phyloP scores from a whole-genome alignment of 2,888 invertebrate species.

The Mayetiola destructor region DNA sequence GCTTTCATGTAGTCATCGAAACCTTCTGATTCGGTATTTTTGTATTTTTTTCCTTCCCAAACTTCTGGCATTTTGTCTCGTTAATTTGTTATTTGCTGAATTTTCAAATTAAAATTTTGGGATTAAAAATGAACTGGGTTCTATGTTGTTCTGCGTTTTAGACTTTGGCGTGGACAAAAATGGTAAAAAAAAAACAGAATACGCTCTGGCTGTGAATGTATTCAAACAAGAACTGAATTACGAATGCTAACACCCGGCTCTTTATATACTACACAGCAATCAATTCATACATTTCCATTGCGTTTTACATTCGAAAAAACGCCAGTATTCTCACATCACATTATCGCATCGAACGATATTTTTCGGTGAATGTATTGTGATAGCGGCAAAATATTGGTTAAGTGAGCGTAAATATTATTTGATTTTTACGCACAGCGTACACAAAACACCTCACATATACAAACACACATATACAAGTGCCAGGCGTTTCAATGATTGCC shows the following conservation, averaged over 20 bases:
- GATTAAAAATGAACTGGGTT: not conserved
- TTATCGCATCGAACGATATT: no score
- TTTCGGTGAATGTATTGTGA: no score
- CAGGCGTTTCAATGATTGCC: no score
- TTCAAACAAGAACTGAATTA: not conserved
- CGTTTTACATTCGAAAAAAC: no score
- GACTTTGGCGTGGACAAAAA: not conserved
- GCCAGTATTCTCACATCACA: no score
- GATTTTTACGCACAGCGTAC: no score
- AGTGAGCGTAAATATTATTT: no score
- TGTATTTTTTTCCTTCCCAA: slow-evolving; percentile 59
- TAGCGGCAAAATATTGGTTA: no score
- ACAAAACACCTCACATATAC: no score
- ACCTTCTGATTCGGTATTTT: slow-evolving; percentile 62
- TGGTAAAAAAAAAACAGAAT: not conserved
- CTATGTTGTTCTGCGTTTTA: not conserved
- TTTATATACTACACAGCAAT: no score
- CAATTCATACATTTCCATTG: no score
- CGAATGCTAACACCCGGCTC: not conserved
- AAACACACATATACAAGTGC: no score
- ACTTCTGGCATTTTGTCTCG: slow-evolving; percentile 14
- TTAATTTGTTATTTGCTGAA: not conserved
- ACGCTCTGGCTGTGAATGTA: not conserved
- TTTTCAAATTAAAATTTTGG: not conserved
- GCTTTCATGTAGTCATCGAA: slow-evolving; percentile 85